Conservation (phyloP, 2,888 invertebrate genomes). For the Pseudococcus viburni region DNA sequence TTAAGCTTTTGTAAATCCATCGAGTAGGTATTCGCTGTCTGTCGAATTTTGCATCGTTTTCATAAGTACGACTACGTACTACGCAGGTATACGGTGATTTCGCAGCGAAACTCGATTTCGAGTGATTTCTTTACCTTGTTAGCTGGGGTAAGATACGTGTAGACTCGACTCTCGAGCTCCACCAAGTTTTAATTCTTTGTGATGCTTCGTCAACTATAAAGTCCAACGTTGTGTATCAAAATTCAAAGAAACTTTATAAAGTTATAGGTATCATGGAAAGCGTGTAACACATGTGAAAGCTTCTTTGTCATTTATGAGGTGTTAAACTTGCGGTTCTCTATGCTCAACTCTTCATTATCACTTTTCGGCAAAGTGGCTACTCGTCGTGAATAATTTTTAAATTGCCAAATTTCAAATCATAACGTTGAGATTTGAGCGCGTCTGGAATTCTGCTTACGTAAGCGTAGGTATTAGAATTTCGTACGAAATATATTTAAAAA, state of each 20-base stretch:
- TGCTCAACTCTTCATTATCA: not conserved
- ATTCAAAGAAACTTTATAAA: slow-evolving; percentile 45
- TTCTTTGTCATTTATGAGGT: slow-evolving; percentile 19
- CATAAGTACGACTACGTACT: no score
- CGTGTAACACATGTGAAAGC: slow-evolving; percentile 4
- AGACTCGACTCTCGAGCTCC: not conserved
- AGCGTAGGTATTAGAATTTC: no score
- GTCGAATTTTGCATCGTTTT: not conserved
- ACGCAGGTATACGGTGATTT: not conserved
- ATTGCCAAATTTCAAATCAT: not conserved
- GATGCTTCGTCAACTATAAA: slow-evolving; percentile 15
- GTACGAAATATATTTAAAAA: no score
- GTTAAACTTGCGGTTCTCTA: slow-evolving; percentile 11
- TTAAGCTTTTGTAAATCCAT: slow-evolving; percentile 34
- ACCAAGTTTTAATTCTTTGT: slow-evolving; percentile 29
- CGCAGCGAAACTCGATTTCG: not conserved
- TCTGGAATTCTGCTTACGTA: no score
- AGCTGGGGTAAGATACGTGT: not conserved
- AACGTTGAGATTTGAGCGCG: no score
- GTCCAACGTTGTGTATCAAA: slow-evolving; percentile 34
- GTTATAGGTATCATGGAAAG: not conserved
- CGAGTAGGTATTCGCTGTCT: not conserved
- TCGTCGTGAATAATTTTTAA: slow-evolving; percentile 26
- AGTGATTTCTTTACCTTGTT: slow-evolving; percentile 15
- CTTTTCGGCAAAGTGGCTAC: not conserved